These are phyloP conservation scores for Tokudaia tokunoshimensis DNA, from an alignment of 2,797 vertebrate genomes.

Conservation along the genomic window DNA sequence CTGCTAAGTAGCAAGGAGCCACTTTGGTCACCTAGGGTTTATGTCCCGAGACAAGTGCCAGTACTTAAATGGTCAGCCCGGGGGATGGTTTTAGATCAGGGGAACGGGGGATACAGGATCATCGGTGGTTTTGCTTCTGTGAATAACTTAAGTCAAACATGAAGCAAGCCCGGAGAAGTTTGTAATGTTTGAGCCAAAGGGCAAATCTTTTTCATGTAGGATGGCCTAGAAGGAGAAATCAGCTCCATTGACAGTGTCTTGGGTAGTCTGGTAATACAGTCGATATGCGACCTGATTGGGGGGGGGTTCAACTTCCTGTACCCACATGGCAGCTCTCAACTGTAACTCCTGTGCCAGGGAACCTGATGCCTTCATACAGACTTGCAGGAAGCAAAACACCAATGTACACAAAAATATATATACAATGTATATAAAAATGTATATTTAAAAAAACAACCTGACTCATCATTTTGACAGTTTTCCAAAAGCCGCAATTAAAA, in stretches of 20 bases:
- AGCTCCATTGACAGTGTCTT: background rate
- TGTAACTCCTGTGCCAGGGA: background rate
- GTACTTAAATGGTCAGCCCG: background rate
- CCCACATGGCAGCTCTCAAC: background rate
- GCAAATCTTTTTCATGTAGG: background rate
- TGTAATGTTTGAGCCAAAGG: background rate
- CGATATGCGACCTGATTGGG: background rate
- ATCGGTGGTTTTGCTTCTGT: background rate
- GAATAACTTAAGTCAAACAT: background rate
- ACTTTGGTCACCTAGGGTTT: accelerated
- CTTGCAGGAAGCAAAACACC: background rate
- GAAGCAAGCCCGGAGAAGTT: background rate
- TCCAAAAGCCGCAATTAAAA: background rate
- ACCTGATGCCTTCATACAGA: background rate
- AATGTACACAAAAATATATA: background rate
- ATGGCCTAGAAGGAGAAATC: background rate
- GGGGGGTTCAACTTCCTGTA: background rate
- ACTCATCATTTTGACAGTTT: background rate
- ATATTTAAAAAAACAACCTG: no score
- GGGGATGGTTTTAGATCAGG: background rate
- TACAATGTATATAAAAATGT: no score
- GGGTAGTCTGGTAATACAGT: background rate
- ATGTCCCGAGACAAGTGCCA: background rate
- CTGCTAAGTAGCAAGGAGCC: background rate
- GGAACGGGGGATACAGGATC: background rate